Base-by-base conservation (phyloP, 2,113 vertebrate genomes). In the Cynopterus brachyotis region DNA sequence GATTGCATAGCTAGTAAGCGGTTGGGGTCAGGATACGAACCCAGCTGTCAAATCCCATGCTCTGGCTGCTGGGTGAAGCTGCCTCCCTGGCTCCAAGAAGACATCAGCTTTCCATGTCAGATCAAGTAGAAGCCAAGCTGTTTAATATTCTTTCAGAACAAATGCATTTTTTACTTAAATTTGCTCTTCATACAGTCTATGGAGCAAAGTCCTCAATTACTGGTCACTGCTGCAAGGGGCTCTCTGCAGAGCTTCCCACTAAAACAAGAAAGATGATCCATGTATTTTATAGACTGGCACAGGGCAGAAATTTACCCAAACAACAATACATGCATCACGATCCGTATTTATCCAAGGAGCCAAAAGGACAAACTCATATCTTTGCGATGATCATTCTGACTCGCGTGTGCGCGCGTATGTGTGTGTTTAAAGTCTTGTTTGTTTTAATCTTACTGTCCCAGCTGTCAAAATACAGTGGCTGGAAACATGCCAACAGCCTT, bases 401-500 rank as follows among this genome's bases (percentile, higher is more conserved):
- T 22, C 17, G 13, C n/a, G 5, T 50, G 26, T 35, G n/a, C n/a
- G 7, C 19, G 75, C 9, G 12, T 2, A n/a, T n/a, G 26, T 26
- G 50, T 26, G 26, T 5, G 42, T 53, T 93, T 70, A 88, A 94
- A 91, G 20, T 69, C 17, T 19, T n/a, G 13, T 89, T 76, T 75
- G n/a, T 85, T 95, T 91, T 82, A 82, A n/a, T 78, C 70, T 85
- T 73, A 45, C 59, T 89, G 28, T 26, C 64, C 94, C 57, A 85
- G 62, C 67, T 89, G 40, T 93, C 91, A 94, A 94, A 97, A 97
- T 59, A 96, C 15, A 84, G 88, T 40, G 9, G 30, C 50, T 69
- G 15, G 72, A 80, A 90, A 84, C n/a, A n/a, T 26, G 20, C 57
- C 55, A 42, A 95, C 30, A 82, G 26, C 19, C 16, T 45, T 59